Percentiles rank a stretch among this genome's conserved stretches.
These are phyloP conservation scores for Ptychodera flava DNA, from an alignment of 35 echinoderm and acorn worm genomes.

Conservation along the genomic window DNA sequence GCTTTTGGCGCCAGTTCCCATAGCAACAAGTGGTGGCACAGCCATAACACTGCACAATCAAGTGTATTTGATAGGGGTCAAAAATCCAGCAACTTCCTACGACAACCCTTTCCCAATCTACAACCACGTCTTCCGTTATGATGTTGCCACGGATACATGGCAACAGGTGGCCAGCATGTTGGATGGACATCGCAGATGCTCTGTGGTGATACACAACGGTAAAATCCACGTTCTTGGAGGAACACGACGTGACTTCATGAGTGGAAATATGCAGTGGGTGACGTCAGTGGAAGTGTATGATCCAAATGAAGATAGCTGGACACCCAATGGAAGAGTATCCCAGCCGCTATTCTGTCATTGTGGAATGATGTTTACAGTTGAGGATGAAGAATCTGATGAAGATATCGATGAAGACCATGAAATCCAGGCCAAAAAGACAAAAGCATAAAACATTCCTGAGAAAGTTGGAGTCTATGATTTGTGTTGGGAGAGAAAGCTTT, in stretches of 20 bases:
- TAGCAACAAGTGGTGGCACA: conserved; percentile 49
- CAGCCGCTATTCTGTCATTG: conserved; percentile 13
- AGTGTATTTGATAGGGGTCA: conserved; percentile 55
- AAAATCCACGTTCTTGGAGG: conserved; percentile 69
- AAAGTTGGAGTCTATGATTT: too few species aligned
- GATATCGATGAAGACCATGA: too few species aligned
- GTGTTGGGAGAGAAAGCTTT: too few species aligned
- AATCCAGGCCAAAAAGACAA: too few species aligned
- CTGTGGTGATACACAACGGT: conserved; percentile 41
- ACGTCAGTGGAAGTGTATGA: conserved; percentile 48
- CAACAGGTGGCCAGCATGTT: conserved; percentile 48
- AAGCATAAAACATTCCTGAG: too few species aligned
- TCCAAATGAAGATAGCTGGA: conserved; percentile 44
- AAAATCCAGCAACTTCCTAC: background rate
- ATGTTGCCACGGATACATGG: conserved; percentile 41
- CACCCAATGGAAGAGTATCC: conserved; percentile 31
- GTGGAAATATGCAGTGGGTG: background rate
- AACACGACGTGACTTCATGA: conserved; percentile 19
- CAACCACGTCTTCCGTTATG: conserved; percentile 45
- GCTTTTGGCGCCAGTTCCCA: conserved; percentile 33
- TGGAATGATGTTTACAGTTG: background rate
- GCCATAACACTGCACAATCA: conserved; percentile 28
- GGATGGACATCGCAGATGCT: conserved; percentile 34
- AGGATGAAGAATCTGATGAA: background rate
- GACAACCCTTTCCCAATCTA: background rate